phyloP scores from a whole-genome alignment of 2,888 invertebrate genomes.

The Drosophila affinis region DNA sequence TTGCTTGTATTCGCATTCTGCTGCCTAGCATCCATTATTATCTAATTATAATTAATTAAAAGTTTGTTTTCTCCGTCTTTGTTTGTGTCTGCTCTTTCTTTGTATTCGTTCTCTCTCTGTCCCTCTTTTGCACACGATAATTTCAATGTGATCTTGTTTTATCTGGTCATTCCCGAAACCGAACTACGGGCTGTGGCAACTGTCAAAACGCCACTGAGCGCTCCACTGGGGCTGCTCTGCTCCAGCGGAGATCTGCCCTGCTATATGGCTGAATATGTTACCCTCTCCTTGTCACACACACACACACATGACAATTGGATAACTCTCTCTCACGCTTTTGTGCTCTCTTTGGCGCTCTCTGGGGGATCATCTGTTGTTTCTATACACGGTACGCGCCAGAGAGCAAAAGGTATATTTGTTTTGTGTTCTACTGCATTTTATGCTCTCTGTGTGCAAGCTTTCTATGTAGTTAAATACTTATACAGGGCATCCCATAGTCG shows the following conservation, averaged over 20 bases:
- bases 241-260: slow-evolving; percentile 12
- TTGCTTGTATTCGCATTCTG: slow-evolving; percentile 32
- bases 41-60: slow-evolving; percentile 44
- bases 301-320: slow-evolving; percentile 16
- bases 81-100: slow-evolving; percentile 32
- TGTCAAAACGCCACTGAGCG: slow-evolving; percentile 31
- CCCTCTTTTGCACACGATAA: not conserved
- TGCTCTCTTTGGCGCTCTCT: slow-evolving; percentile 47
- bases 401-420: slow-evolving; percentile 25
- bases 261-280: slow-evolving; percentile 1
- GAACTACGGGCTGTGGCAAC: slow-evolving; percentile 7
- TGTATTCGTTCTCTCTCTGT: slow-evolving; percentile 4
- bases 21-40: slow-evolving; percentile 54
- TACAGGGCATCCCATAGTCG: not conserved
- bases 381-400: slow-evolving; percentile 13
- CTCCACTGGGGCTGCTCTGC: not conserved
- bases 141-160: slow-evolving; percentile 11
- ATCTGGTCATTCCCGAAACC: not conserved
- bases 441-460: not conserved
- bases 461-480: not conserved
- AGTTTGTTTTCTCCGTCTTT: slow-evolving; percentile 45
- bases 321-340: slow-evolving; percentile 5
- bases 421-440: no score
- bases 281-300: not conserved
- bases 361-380: slow-evolving; percentile 64